Evolutionary conservation across 2,888 invertebrate genomes (phyloP), one percentile per base, ranked within the genome.

Genomic region (Tinea semifulvella): DNA sequence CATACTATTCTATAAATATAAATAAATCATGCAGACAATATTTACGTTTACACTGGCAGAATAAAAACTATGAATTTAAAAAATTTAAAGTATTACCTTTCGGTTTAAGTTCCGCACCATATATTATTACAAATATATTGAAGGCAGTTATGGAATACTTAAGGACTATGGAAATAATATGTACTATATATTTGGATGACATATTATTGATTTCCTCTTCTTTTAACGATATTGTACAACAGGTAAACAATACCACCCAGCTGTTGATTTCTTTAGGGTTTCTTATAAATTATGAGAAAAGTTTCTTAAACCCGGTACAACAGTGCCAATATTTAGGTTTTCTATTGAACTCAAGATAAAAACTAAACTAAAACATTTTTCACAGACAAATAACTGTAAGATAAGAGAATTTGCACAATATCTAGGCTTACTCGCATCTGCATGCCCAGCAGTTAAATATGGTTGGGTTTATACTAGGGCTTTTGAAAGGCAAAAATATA

Each of bases 1-100:
- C 46, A 19, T 46, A 46, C 40, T 46, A 39, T 43, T 43, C 42
- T 20, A 19, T 46, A 3, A 18, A 27, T 17, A 20, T 46, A 7
- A 14, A 46, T n/a, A 19, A 43, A 3, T 22, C 11, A 6, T 18
- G 27, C 7, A 46, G 36, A 20, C 35, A 40, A 11, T 46, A 14
- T 28, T 28, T 46, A 28, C 27, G 43, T 7, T 46, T 46, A 43
- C 1, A 16, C 19, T 46, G 31, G 18, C 10, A 38, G 6, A 31
- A 31, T 13, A 31, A 8, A 31, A 10, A 10, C 4, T 31, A 31
- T 31, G 31, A 31, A 31, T 31, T 31, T n/a, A n/a, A n/a, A n/a
- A n/a, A n/a, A n/a, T n/a, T n/a, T 31, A 7, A 31, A 31, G 31
- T 31, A 31, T 31, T 31, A n/a, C 31, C 31, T 10, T 31, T 31